Evolutionary conservation across 2,797 vertebrate genomes (phyloP).

Genomic region (Darevskia mixta): DNA sequence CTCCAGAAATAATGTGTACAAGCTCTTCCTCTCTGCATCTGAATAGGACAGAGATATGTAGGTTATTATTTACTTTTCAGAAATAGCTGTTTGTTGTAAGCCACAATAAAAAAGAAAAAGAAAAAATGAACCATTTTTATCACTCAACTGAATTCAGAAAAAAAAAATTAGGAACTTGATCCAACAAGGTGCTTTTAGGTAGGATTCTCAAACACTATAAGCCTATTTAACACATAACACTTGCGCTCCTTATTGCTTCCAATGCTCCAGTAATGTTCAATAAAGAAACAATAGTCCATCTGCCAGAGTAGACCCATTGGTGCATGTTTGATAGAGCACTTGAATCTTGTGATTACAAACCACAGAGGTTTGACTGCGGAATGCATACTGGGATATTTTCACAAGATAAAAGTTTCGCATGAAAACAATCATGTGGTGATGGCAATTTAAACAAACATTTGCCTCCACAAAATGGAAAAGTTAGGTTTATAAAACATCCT

Average conservation of each 20-base stretch:
- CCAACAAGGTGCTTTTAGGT: not conserved
- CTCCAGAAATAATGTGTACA: slow-evolving; percentile 93
- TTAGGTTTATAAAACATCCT: not conserved
- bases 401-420: not conserved
- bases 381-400: no score
- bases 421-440: not conserved
- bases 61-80: not conserved
- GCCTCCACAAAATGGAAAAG: not conserved
- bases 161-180: not conserved
- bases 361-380: not conserved
- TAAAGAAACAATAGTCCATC: not conserved
- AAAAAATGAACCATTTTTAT: not conserved
- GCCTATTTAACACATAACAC: not conserved
- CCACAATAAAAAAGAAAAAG: not conserved
- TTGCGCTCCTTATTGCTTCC: not conserved
- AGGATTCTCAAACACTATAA: not conserved
- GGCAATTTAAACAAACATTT: not conserved
- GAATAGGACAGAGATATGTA: slow-evolving; percentile 43
- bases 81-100: not conserved
- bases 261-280: not conserved
- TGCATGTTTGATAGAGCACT: not conserved
- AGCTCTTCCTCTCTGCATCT: slow-evolving; percentile 96
- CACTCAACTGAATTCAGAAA: not conserved
- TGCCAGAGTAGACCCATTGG: no score
- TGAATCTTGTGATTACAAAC: not conserved